Evolutionary conservation across 1,140 invertebrate species (phyloP).

Genomic region (Paraescarpia echinospica): DNA sequence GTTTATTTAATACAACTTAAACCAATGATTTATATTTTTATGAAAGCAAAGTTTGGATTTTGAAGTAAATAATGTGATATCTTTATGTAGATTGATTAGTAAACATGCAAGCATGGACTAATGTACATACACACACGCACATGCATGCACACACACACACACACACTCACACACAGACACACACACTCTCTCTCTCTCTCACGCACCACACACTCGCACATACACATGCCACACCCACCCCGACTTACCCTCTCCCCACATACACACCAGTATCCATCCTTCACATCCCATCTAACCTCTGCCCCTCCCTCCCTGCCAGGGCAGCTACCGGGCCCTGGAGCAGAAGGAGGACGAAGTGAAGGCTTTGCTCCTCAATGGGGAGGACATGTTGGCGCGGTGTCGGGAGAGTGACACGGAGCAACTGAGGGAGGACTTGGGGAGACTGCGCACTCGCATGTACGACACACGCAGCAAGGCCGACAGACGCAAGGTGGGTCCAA

Average conservation of each 20-base stretch:
- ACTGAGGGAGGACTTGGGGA: constrained; percentile 83
- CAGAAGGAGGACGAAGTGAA: constrained; percentile 79
- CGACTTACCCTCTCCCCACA: too few species aligned
- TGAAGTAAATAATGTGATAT: too few species aligned
- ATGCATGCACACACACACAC: not conserved
- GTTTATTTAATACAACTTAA: not conserved
- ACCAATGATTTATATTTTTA: too few species aligned
- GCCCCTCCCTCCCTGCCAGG: constrained; percentile 52
- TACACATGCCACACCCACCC: too few species aligned
- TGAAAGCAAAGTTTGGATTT: too few species aligned
- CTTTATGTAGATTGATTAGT: too few species aligned
- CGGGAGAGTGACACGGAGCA: constrained; percentile 76
- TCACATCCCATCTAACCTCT: too few species aligned
- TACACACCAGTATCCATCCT: too few species aligned
- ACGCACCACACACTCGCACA: too few species aligned
- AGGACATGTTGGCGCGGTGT: constrained; percentile 84
- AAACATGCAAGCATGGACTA: not conserved
- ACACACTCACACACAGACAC: too few species aligned
- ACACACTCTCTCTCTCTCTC: too few species aligned
- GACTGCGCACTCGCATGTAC: constrained; percentile 90
- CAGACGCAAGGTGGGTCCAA: constrained; percentile 63
- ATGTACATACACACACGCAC: not conserved
- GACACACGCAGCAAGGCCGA: constrained; percentile 85
- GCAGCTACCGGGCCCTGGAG: constrained; percentile 90
- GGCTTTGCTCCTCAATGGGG: constrained; percentile 84